phyloP scores from a whole-genome alignment of 2,888 invertebrate species.

The Ceratothoa steindachneri region DNA sequence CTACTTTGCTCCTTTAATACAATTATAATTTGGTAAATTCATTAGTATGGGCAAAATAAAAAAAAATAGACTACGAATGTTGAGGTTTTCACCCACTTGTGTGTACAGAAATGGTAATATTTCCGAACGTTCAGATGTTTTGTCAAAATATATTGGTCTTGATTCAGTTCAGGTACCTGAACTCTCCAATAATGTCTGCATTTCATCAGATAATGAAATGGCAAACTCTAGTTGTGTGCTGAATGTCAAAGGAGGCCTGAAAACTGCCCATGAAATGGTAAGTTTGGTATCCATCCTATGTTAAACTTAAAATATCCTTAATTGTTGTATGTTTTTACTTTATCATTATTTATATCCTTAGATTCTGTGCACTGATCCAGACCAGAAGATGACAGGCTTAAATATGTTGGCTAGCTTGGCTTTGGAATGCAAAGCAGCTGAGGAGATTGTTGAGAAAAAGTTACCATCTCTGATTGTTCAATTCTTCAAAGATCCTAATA shows the following conservation, averaged over 20 bases:
- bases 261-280: neutral
- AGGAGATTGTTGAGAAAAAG: neutral
- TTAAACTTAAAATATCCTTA: neutral
- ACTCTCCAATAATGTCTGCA: no score
- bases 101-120: neutral
- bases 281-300: neutral
- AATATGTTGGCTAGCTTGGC: conserved; percentile 28
- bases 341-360: neutral
- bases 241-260: neutral
- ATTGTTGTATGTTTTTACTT: neutral
- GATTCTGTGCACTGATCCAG: conserved; percentile 7
- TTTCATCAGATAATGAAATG: no score
- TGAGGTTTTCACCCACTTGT: neutral
- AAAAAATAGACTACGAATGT: neutral
- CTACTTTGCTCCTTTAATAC: no score
- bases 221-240: no score
- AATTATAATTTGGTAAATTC: no score
- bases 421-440: conserved; percentile 15
- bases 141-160: no score
- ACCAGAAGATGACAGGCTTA: conserved; percentile 24
- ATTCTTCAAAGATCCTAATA: conserved; percentile 23
- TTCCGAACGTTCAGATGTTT: neutral
- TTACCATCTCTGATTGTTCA: conserved; percentile 11
- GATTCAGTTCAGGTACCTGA: no score
- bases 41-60: neutral